A percentile compares a stretch with the other conserved stretches of the same genome.
Evolutionary conservation across 1,140 invertebrate genomes (phyloP).

Genomic region (Stegodyphus mimosarum): DNA sequence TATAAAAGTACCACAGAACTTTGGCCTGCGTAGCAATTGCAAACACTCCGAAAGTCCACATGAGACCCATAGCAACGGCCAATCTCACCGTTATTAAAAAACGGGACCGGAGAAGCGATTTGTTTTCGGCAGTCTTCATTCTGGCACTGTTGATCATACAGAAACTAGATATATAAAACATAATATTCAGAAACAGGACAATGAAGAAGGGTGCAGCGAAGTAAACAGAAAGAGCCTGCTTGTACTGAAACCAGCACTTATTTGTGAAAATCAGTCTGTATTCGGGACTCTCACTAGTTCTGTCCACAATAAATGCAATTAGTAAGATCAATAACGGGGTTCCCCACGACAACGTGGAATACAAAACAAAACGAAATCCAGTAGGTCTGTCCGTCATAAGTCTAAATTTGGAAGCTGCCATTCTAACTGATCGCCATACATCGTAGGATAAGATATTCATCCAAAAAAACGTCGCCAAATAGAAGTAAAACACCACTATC

Average conservation of each 20-base stretch:
- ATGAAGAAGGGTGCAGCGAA: constrained; percentile 71
- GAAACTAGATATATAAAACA: constrained; percentile 71
- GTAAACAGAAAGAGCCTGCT: constrained; percentile 71
- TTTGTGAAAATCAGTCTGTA: constrained; percentile 70
- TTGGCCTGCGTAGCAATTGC: constrained; percentile 62
- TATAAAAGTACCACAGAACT: constrained; percentile 71
- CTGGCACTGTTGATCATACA: constrained; percentile 69
- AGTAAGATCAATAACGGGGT: constrained; percentile 70
- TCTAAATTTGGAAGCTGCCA: constrained; percentile 71
- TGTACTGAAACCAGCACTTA: constrained; percentile 72
- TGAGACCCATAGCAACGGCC: constrained; percentile 68
- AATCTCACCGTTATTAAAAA: constrained; percentile 73
- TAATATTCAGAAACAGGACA: constrained; percentile 70
- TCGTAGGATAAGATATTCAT: constrained; percentile 75
- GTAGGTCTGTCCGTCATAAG: constrained; percentile 67
- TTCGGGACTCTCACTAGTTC: constrained; percentile 63
- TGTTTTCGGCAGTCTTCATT: constrained; percentile 61
- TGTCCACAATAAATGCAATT: constrained; percentile 70
- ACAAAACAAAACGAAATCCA: constrained; percentile 69
- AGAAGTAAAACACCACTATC: constrained; percentile 70
- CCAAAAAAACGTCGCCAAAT: constrained; percentile 74
- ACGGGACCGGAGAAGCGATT: constrained; percentile 67
- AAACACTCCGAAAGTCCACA: constrained; percentile 71
- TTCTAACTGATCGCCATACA: constrained; percentile 71
- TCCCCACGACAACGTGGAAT: constrained; percentile 73